phyloP scores from a whole-genome alignment of 2,113 vertebrate species.

The Nibea coibor region DNA sequence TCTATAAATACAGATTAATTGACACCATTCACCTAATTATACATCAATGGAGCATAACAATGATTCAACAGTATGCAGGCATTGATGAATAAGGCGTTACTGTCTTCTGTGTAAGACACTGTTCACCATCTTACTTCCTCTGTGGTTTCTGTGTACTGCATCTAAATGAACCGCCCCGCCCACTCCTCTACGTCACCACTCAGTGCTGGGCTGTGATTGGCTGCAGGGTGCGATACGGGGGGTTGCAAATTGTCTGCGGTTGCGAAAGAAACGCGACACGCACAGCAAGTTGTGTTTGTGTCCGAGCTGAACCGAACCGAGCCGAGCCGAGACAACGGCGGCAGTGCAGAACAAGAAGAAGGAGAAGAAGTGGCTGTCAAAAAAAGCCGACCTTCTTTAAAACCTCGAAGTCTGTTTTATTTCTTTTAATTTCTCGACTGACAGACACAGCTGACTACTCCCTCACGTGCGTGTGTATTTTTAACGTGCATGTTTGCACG shows the following conservation, averaged over 20 bases:
- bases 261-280: constrained; percentile 20
- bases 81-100: not conserved
- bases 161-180: constrained; percentile 29
- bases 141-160: not conserved
- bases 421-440: not conserved
- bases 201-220: constrained; percentile 57
- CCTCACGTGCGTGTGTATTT: not conserved
- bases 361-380: not conserved
- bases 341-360: not conserved
- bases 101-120: not conserved
- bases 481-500: constrained; percentile 1
- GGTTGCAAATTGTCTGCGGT: not conserved
- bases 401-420: not conserved
- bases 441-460: not conserved
- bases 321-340: not conserved
- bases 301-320: not conserved
- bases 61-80: not conserved
- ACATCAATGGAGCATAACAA: too few species aligned
- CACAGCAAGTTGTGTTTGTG: not conserved
- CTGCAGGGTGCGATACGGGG: not conserved
- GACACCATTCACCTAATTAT: not conserved
- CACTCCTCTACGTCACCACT: constrained; percentile 26
- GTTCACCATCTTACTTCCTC: not conserved
- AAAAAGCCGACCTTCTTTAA: not conserved
- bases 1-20: too few species aligned